Base-by-base conservation (phyloP, 1,140 invertebrate species). In the Neodiprion pinetum region DNA sequence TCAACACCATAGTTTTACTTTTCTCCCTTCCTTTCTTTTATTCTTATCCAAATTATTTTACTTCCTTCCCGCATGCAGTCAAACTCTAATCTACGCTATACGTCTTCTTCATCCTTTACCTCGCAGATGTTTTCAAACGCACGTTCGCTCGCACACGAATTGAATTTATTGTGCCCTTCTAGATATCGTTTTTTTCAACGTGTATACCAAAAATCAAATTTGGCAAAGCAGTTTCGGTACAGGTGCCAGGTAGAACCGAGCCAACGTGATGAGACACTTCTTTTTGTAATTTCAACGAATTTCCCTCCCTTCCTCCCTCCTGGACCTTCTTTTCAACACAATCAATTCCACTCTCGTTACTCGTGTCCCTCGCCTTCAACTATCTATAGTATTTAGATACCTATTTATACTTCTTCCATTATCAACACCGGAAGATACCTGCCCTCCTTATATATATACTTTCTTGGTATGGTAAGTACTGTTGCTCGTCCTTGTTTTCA, bases 11-110 rank as follows among this genome's bases (percentile, higher is more conserved):
- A 14, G n/a, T 40, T 61, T 53, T 53, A 53, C 61, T 21, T 74
- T 74, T 70, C 48, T 67, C 67, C 75, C 72, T 67, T 40, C 50
- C 48, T 73, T 49, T 75, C 47, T 74, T 66, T 73, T 67, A 69
- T 72, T 72, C 68, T 73, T 77, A 71, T 76, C 75, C 78, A 69
- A 61, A 78, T 76, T 65, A 65, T 21, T 14, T 65, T 65, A 14
- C 61, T 21, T 14, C 17, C 12, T 65, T 21, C 61, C 17, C 7
- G 61, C 71, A 76, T 77, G 28, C 61, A 14, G 12, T 65, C 61
- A 14, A 14, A 65, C 12, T 7, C 61, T 65, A 65, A 3, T 1
- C 17, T 65, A 14, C 7, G 12, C 61, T 21, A 14, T 65, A 14
- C 61, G 12, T 65, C 12, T 65, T 65, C 69, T 72, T 49, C 74